These are phyloP conservation scores for Drosophila mauritiana DNA, from an alignment of 1,140 invertebrate genomes.

Conservation along the genomic window DNA sequence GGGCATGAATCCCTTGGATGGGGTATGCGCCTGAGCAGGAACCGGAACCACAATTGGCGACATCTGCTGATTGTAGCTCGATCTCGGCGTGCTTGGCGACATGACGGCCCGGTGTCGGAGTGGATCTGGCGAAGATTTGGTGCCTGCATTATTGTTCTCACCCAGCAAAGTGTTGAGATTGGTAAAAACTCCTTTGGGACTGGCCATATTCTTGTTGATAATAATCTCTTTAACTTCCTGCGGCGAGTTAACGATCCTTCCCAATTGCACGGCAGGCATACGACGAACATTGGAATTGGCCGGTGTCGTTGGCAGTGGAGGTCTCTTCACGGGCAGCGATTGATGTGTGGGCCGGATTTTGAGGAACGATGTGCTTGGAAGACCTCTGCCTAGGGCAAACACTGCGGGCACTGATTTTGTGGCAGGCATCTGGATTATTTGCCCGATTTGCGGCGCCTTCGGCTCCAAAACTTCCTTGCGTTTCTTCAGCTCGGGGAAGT, in stretches of 20 bases:
- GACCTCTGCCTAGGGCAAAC: constrained; percentile 56
- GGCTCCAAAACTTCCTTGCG: constrained; percentile 31
- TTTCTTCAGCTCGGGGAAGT: constrained; percentile 45
- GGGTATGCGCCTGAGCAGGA: constrained; percentile 4
- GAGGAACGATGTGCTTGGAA: constrained; percentile 60
- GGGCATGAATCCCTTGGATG: constrained; percentile 74
- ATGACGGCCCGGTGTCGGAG: constrained; percentile 18
- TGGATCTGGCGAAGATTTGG: constrained; percentile 26
- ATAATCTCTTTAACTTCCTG: constrained; percentile 79
- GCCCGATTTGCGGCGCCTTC: constrained; percentile 46
- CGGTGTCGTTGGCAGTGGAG: constrained; percentile 3
- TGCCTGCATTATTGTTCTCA: constrained; percentile 27
- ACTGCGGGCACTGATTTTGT: constrained; percentile 52
- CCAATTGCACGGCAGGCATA: constrained; percentile 53
- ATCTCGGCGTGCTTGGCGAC: constrained; percentile 51
- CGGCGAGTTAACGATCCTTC: constrained; percentile 18
- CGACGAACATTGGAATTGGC: constrained; percentile 37
- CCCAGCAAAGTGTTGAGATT: constrained; percentile 71
- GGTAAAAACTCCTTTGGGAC: constrained; percentile 79
- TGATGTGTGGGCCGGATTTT: constrained; percentile 50
- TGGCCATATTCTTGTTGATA: constrained; percentile 74
- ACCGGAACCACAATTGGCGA: constrained; percentile 1
- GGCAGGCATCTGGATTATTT: constrained; percentile 52
- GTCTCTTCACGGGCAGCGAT: constrained; percentile 27
- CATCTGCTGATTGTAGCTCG: constrained; percentile 17